Evolutionary conservation across 2,113 vertebrate genomes (phyloP).

Genomic region (Muntiacus reevesi): DNA sequence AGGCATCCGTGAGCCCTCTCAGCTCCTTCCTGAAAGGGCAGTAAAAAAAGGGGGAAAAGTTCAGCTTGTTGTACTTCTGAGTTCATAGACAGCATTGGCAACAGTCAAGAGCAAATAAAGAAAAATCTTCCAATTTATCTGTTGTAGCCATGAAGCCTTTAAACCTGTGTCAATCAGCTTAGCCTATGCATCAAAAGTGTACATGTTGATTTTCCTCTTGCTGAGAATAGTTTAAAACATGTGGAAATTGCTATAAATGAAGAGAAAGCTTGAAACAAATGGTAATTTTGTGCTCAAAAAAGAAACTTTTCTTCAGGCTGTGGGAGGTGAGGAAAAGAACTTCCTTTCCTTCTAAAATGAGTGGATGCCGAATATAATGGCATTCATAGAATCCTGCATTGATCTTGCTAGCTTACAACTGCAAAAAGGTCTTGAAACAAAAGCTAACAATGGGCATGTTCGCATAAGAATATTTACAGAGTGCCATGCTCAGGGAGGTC

Average conservation of each 20-base stretch:
- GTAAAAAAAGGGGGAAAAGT: not conserved
- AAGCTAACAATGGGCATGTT: not conserved
- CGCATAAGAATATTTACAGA: not conserved
- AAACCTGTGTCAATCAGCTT: constrained; percentile 42
- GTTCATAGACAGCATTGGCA: not conserved
- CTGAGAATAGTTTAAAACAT: constrained; percentile 74
- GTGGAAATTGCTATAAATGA: constrained; percentile 72
- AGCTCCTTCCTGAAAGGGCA: not conserved
- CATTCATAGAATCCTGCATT: constrained; percentile 48
- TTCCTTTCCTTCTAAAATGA: constrained; percentile 69
- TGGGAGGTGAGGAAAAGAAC: constrained; percentile 73
- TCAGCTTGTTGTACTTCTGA: not conserved
- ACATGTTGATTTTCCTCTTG: constrained; percentile 64
- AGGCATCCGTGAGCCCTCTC: not conserved
- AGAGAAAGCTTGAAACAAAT: constrained; percentile 70
- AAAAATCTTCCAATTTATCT: not conserved
- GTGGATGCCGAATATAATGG: constrained; percentile 53
- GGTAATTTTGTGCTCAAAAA: constrained; percentile 72
- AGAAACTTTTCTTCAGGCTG: constrained; percentile 66
- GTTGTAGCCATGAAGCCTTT: not conserved
- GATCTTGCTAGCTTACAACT: constrained; percentile 48
- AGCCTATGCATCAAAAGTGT: constrained; percentile 41
- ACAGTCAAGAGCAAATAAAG: not conserved
- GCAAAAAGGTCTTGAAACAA: constrained; percentile 26
- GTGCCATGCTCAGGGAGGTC: not conserved